phyloP scores from a whole-genome alignment of 2,888 invertebrate genomes.

The Iselma pallidipennis region DNA sequence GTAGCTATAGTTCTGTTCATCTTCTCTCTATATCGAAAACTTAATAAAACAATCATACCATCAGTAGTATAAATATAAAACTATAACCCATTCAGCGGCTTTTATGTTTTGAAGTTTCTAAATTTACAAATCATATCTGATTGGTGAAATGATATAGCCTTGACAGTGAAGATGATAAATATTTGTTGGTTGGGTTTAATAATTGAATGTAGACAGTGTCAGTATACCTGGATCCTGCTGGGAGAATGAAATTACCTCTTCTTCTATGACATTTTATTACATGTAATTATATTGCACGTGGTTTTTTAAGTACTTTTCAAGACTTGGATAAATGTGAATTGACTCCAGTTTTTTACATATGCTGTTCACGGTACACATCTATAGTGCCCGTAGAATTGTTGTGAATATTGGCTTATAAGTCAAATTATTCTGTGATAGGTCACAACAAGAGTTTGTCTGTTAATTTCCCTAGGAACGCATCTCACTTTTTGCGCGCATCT shows the following conservation, averaged over 20 bases:
- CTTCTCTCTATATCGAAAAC: background rate
- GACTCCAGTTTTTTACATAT: background rate
- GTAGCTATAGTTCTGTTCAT: background rate
- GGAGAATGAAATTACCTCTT: background rate
- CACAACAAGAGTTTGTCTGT: too few species aligned
- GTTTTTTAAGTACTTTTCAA: background rate
- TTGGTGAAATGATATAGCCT: background rate
- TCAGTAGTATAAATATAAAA: background rate
- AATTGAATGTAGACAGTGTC: constrained; percentile 1
- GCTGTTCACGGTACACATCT: background rate
- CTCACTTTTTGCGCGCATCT: too few species aligned
- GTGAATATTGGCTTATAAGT: too few species aligned
- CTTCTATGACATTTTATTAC: background rate
- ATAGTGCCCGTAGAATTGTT: too few species aligned
- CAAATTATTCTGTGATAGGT: too few species aligned
- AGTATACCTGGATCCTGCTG: background rate
- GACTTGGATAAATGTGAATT: background rate
- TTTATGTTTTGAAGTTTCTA: background rate
- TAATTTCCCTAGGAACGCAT: too few species aligned
- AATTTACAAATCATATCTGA: background rate
- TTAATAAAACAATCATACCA: background rate
- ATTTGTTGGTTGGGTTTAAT: background rate
- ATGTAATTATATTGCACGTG: background rate
- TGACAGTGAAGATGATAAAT: background rate
- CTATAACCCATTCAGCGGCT: background rate